phyloP scores from a whole-genome alignment of 1,140 invertebrate genomes.

The Nixonia krombeini region DNA sequence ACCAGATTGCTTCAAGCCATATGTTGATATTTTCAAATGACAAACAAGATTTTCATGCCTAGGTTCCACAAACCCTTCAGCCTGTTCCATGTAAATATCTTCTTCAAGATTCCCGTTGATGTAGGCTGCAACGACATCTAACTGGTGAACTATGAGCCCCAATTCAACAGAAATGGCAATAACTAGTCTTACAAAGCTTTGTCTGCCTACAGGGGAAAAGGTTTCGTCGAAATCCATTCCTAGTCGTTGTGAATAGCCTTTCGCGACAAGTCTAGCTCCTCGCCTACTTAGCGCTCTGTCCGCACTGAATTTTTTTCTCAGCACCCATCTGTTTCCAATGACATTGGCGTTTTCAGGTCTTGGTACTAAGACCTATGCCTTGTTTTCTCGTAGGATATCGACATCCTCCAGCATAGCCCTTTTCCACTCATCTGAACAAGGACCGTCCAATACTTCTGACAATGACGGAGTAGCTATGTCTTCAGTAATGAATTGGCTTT shows the following conservation, averaged over 20 bases:
- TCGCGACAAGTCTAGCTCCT: slow-evolving; percentile 34
- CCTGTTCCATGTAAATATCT: slow-evolving; percentile 36
- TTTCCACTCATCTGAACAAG: background rate
- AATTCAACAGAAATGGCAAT: slow-evolving; percentile 6
- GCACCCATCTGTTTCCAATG: slow-evolving; percentile 50
- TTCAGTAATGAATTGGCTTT: background rate
- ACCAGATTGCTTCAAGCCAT: slow-evolving; percentile 49
- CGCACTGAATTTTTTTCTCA: slow-evolving; percentile 45
- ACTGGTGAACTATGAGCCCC: slow-evolving; percentile 21
- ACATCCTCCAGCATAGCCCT: background rate
- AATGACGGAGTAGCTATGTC: no score
- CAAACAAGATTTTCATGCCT: slow-evolving; percentile 16
- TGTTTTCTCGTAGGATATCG: background rate
- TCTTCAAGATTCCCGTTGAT: slow-evolving; percentile 51
- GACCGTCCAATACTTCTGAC: background rate
- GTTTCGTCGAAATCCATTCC: slow-evolving; percentile 14
- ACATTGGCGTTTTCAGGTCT: background rate
- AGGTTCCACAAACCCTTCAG: background rate
- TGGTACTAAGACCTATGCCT: background rate
- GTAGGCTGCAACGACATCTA: slow-evolving; percentile 59
- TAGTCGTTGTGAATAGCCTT: slow-evolving; percentile 27
- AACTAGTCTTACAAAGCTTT: background rate
- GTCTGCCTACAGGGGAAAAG: slow-evolving; percentile 20
- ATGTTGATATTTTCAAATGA: slow-evolving; percentile 25
- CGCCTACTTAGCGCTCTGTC: slow-evolving; percentile 9